phyloP scores from a whole-genome alignment of 2,797 vertebrate genomes.

The Alectoris magna region DNA sequence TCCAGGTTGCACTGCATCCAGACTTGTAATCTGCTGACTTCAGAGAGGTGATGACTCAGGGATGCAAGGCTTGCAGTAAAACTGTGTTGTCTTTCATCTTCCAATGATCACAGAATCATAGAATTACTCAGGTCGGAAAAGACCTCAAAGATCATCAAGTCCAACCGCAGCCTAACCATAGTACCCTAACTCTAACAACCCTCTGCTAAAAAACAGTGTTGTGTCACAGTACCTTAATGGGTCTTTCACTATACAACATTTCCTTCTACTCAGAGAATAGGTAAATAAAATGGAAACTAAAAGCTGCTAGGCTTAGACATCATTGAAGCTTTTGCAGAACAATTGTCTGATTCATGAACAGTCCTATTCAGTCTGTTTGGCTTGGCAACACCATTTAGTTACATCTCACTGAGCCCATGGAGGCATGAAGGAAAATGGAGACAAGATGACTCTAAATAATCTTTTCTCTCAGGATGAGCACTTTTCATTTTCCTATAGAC shows the following conservation, averaged over 20 bases:
- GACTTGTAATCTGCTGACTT: not conserved
- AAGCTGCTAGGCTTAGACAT: not conserved
- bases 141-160: no score
- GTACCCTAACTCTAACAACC: no score
- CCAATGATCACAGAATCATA: no score
- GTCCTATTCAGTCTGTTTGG: conserved; percentile 4
- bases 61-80: not conserved
- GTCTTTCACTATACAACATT: not conserved
- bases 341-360: not conserved
- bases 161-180: no score
- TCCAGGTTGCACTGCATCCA: not conserved
- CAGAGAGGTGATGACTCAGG: not conserved
- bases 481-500: not conserved
- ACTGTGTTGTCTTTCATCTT: not conserved
- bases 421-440: not conserved
- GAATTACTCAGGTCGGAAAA: no score
- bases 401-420: not conserved
- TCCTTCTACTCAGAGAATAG: not conserved
- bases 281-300: not conserved
- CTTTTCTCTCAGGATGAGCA: not conserved
- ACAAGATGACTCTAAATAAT: not conserved
- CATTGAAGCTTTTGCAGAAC: not conserved
- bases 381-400: conserved; percentile 25
- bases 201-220: not conserved
- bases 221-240: not conserved